Percentiles rank a stretch among this genome's conserved stretches.
Conservation (phyloP, 2,888 invertebrate species). For the Drosophila limbata region DNA sequence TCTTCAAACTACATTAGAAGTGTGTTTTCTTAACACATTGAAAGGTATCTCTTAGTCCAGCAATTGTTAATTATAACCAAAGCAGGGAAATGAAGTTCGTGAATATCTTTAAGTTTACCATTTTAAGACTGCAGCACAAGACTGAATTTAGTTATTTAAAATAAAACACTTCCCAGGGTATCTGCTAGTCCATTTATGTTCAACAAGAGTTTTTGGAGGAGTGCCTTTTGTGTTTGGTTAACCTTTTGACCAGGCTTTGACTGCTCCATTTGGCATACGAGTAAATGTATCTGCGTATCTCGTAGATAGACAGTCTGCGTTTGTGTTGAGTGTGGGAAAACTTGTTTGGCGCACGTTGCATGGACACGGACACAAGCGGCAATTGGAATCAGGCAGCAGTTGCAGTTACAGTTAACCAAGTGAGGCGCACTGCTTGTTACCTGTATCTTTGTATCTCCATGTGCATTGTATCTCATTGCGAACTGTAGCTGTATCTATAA, state of each 20-base stretch:
- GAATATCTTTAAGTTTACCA: no score
- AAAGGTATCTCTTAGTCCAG: no score
- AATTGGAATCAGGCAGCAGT: constrained; percentile 30
- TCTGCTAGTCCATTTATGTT: not conserved
- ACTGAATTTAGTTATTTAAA: no score
- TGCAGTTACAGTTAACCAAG: constrained; percentile 61
- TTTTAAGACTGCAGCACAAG: no score
- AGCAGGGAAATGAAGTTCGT: no score
- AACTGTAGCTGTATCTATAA: constrained; percentile 46
- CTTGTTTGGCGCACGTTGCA: constrained; percentile 60
- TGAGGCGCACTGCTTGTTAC: constrained; percentile 58
- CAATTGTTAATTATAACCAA: no score
- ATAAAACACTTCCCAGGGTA: constrained; percentile 18
- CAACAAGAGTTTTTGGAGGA: constrained; percentile 36
- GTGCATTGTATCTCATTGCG: constrained; percentile 27
- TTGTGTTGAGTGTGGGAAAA: constrained; percentile 50
- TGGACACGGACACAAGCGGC: not conserved
- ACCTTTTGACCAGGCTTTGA: constrained; percentile 78
- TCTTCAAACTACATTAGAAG: no score
- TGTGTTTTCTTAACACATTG: no score
- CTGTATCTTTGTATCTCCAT: constrained; percentile 28
- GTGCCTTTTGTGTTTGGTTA: constrained; percentile 59
- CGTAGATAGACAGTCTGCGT: constrained; percentile 35
- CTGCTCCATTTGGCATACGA: constrained; percentile 58
- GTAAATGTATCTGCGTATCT: constrained; percentile 2